A percentile compares a stretch with the other conserved stretches of the same genome.
phyloP scores from a whole-genome alignment of 2,113 vertebrate species.

The Scortum barcoo region DNA sequence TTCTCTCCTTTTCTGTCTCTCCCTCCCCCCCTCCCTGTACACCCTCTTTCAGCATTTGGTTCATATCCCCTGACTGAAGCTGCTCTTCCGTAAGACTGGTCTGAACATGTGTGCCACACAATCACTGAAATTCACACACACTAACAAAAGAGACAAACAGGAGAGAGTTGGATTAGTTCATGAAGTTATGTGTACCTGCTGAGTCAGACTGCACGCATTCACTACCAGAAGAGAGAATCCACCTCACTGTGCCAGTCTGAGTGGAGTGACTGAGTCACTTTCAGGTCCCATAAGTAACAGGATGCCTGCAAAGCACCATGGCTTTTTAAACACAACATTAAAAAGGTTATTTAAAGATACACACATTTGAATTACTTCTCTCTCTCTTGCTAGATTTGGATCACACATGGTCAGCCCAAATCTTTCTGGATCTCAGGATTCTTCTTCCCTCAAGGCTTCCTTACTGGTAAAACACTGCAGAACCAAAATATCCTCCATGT shows the following conservation, averaged over 20 bases:
- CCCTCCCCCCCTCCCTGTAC: neutral
- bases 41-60: constrained; percentile 31
- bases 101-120: constrained; percentile 48
- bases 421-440: constrained; percentile 89
- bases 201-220: constrained; percentile 46
- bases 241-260: neutral
- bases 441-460: constrained; percentile 89
- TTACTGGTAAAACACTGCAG: constrained; percentile 81
- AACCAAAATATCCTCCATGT: neutral
- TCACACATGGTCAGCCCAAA: constrained; percentile 83
- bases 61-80: constrained; percentile 54
- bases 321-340: constrained; percentile 19
- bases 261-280: constrained; percentile 42
- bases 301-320: constrained; percentile 25
- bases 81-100: constrained; percentile 69
- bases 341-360: constrained; percentile 27
- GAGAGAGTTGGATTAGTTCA: constrained; percentile 9
- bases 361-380: constrained; percentile 9
- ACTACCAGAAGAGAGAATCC: constrained; percentile 26
- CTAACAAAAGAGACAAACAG: constrained; percentile 26
- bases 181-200: constrained; percentile 24
- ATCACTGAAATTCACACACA: constrained; percentile 30
- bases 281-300: constrained; percentile 39
- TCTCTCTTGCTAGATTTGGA: constrained; percentile 77
- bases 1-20: neutral